Conservation (phyloP, 2,888 invertebrate species). For the Cerastis leucographa region DNA sequence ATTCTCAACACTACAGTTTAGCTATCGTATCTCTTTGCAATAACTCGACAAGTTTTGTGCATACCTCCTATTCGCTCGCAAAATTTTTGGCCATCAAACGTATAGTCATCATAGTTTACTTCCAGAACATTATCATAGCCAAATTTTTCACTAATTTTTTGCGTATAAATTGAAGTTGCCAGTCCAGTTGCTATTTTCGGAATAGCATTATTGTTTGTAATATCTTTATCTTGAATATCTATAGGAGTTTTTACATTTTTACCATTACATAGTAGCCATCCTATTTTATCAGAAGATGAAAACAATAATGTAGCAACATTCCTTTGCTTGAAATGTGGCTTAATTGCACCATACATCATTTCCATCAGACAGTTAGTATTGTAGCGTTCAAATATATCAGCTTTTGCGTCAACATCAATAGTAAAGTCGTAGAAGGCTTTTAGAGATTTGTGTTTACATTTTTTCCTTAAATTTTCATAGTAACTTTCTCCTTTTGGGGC, state of each 20-base stretch:
- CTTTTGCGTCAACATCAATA: constrained; percentile 19
- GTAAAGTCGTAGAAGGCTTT: constrained; percentile 17
- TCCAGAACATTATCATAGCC: constrained; percentile 28
- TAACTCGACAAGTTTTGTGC: constrained; percentile 4
- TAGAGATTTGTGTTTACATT: constrained; percentile 10
- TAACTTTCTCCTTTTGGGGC: constrained; percentile 18
- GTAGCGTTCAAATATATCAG: constrained; percentile 13
- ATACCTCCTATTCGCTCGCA: constrained; percentile 10
- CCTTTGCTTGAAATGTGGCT: constrained; percentile 1
- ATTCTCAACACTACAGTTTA: background rate
- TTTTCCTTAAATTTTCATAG: constrained; percentile 14
- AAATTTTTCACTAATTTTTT: background rate
- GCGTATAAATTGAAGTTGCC: background rate
- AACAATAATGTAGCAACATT: constrained; percentile 8
- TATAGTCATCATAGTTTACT: constrained; percentile 17
- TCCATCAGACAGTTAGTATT: constrained; percentile 24
- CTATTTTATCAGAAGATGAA: constrained; percentile 2
- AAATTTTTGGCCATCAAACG: constrained; percentile 1
- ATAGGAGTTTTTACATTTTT: constrained; percentile 20
- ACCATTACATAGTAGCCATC: background rate
- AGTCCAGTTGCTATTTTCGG: constrained; percentile 1
- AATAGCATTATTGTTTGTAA: constrained; percentile 15
- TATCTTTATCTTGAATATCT: background rate
- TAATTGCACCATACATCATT: constrained; percentile 10
- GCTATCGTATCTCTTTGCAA: background rate